A percentile compares a stretch with the other conserved stretches of the same genome.
These are phyloP conservation scores for Daubentonia madagascariensis DNA, from an alignment of 2,113 vertebrate species.

Conservation along the genomic window DNA sequence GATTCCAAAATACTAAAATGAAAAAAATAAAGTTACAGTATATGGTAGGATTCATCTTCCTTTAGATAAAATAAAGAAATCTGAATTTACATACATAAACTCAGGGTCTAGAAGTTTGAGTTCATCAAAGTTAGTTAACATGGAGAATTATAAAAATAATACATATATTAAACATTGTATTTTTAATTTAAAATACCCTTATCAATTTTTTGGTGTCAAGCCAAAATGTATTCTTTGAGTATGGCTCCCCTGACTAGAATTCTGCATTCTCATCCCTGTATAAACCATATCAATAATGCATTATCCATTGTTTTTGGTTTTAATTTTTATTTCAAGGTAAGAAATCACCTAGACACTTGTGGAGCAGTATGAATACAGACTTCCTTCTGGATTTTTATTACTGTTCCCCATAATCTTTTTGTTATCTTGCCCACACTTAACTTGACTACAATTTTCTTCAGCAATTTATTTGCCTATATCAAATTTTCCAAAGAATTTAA, in stretches of 20 bases:
- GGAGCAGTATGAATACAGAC: background rate
- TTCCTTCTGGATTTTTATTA: background rate
- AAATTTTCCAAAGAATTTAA: conserved; percentile 27
- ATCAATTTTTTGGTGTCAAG: background rate
- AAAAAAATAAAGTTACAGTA: background rate
- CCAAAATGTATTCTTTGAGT: background rate
- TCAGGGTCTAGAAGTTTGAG: background rate
- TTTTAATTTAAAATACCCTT: conserved; percentile 21
- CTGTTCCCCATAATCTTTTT: background rate
- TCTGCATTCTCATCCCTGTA: background rate
- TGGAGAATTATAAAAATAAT: background rate
- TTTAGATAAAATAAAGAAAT: background rate
- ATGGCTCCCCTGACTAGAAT: background rate
- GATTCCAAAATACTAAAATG: background rate
- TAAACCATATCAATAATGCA: background rate
- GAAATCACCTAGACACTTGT: background rate
- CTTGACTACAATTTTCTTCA: background rate
- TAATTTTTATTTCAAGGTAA: background rate
- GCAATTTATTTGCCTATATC: background rate
- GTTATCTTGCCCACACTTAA: background rate
- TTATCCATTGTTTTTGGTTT: background rate
- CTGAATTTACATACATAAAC: background rate
- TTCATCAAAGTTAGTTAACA: background rate
- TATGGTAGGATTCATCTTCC: background rate
- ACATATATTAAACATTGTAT: background rate